Evolutionary conservation across 1,140 invertebrate genomes (phyloP), one percentile per base, ranked within the genome.

Genomic region (Meloidogyne hapla): DNA sequence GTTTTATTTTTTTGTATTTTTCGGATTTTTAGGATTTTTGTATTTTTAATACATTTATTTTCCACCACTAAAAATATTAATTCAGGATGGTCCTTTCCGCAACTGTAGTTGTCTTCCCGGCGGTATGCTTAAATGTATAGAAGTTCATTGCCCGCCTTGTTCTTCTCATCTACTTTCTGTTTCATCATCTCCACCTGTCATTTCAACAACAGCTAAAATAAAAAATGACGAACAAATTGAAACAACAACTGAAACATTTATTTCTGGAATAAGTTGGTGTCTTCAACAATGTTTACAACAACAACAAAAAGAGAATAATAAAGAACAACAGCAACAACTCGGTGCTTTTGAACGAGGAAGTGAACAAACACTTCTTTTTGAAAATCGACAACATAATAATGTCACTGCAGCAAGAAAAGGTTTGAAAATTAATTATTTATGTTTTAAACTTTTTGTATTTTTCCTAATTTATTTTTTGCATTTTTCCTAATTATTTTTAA

Each of bases 81-180:
- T 65, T 65, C 12, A 67, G 28, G 75, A 78, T 23, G 72, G 67
- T 40, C 48, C 76, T 45, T 78, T 77, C 33, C 75, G 63, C 18
- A 78, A 78, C 62, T 78, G 77, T 48, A 70, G 65, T 38, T 78
- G 77, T 33, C 40, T 48, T n/a, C 21, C 23, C 12, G 77, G 64
- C 23, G 69, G 75, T 26, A 61, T 61, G 28, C 28, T 78, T 21
- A 65, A 69, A 38, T 78, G 77, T 28, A 13, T 72, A 13, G 63
- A 66, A 40, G 33, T 78, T 25, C 45, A 76, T 21, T 78, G 77
- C n/a, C 76, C 76, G 15, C 28, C 67, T 8, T 78, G 77, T 25
- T 56, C 48, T 21, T 56, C 48, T 1, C 5, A 42, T 42, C 13
- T 12, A 12, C 40, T 42, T n/a, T n/a, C n/a, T n/a, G n/a, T n/a